Base-by-base conservation (phyloP, 2,888 invertebrate genomes). In the Philonicus albiceps region DNA sequence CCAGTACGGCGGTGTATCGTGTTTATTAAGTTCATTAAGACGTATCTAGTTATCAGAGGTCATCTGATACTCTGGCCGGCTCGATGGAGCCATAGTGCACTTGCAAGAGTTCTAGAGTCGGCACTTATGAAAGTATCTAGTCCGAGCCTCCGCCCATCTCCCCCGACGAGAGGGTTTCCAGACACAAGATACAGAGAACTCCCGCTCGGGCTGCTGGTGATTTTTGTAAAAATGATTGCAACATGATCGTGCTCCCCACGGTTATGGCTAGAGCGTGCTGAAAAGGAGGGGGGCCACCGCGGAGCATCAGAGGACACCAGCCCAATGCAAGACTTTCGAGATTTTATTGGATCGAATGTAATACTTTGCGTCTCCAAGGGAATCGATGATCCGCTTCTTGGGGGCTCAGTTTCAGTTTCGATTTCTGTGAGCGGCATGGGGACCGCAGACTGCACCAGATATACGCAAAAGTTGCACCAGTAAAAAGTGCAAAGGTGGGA, bases 11-110 rank as follows among this genome's bases (percentile, higher is more conserved):
- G 19, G 30, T n/a, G 64, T 49, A 27, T 81, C 27, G 81, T 30
- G 81, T 81, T 81, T 81, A 81, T 81, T 81, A 81, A n/a, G 27
- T 81, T 81, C 81, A 81, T 81, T 81, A 81, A 64, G 81, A 22
- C 27, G 37, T 81, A 81, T 81, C 81, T 55, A 55, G 81, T 81
- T 81, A 34, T n/a, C 34, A 19, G 43, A 81, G 81, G 81, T 81
- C 81, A 64, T 30, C 53, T 19, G 64, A 64, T 81, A 64, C 81
- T 27, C 49, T 43, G 31, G 31, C 76, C 31, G 75, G 34, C 11
- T 37, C 34, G 19, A 19, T 8, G n/a, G 75, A 40, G 34, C 40
- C 37, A 76, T 76, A 76, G n/a, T 19, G 76, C 76, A 37, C 76
- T 76, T 76, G 76, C 76, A 43, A 43, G 76, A 19, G 40, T 37